These are phyloP conservation scores for Gibbula magus DNA, from an alignment of 2,888 invertebrate genomes.

Conservation along the genomic window DNA sequence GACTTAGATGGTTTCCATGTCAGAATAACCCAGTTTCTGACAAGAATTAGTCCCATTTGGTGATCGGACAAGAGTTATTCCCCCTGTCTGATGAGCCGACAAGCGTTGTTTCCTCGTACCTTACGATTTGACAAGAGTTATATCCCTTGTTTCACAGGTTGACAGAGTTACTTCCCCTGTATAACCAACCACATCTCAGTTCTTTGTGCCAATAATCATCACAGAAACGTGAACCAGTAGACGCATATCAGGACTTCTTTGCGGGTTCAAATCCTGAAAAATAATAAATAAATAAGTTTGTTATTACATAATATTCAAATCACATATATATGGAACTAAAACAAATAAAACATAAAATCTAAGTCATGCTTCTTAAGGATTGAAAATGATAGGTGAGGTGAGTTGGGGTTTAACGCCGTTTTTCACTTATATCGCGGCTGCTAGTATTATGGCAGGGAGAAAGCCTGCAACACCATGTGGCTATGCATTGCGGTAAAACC, in stretches of 20 bases:
- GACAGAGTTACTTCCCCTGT: background rate
- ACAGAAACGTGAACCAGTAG: constrained; percentile 1
- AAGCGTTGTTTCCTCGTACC: background rate
- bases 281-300: too few relatives aligned
- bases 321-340: too few relatives aligned
- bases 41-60: too few relatives aligned
- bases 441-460: too few relatives aligned
- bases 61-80: too few relatives aligned
- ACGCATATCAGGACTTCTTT: constrained; percentile 32
- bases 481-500: too few relatives aligned
- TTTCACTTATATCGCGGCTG: too few relatives aligned
- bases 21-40: too few relatives aligned
- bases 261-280: constrained; percentile 28
- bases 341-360: background rate
- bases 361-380: background rate
- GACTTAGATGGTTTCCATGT: too few relatives aligned
- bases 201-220: constrained; percentile 1
- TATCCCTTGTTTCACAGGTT: background rate
- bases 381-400: too few relatives aligned
- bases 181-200: background rate
- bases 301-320: background rate
- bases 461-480: too few relatives aligned
- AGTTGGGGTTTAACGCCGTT: too few relatives aligned
- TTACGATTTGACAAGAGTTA: background rate
- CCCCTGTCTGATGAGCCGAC: background rate